Base-by-base conservation (phyloP, 2,113 vertebrate species). In the Manacus vitellinus region DNA sequence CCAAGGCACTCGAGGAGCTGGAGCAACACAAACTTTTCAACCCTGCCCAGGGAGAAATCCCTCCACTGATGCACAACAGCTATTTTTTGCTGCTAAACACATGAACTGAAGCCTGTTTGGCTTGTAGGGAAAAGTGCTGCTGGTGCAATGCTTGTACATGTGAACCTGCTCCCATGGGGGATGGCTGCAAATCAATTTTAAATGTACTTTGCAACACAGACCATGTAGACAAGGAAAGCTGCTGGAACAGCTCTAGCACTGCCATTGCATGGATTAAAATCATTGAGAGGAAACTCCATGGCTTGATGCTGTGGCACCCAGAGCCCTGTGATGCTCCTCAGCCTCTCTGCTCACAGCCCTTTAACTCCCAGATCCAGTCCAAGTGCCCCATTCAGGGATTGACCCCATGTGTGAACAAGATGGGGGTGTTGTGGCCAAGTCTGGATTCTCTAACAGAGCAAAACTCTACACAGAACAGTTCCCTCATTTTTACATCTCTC, bases 311-410 rank as follows among this genome's bases (percentile, higher is more conserved):
- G 2, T 35, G 51, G 30, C 18, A 68, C 19, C 4, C 39, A 28
- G 37, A 41, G 16, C 7, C 22, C 44, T 25, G 27, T 44, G 46
- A 15, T 33, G 63, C 19, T 78, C 76, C 44, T 23, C 39, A 35
- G 30, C 25, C 19, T 43, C 37, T 52, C n/a, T 59, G 30, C 67
- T 58, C 44, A 9, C 31, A 37, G 5, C 27, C 7, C 44, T n/a
- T 47, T 22, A n/a, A 13, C 43, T 37, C 35, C 17, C 18, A 33
- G 17, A 25, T 20, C 12, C 31, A 22, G 47, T 17, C 44, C 25
- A 2, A 5, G 27, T 16, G 19, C 27, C 27, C 51, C 0, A 0
- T 12, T 55, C 12, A 18, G 59, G 21, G 43, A 17, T 1, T 21
- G 35, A n/a, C 27, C 19, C 20, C 11, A 1, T 1, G 1, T 5